Evolutionary conservation across 2,888 invertebrate species (phyloP).

Genomic region (Mesoligia furuncula): DNA sequence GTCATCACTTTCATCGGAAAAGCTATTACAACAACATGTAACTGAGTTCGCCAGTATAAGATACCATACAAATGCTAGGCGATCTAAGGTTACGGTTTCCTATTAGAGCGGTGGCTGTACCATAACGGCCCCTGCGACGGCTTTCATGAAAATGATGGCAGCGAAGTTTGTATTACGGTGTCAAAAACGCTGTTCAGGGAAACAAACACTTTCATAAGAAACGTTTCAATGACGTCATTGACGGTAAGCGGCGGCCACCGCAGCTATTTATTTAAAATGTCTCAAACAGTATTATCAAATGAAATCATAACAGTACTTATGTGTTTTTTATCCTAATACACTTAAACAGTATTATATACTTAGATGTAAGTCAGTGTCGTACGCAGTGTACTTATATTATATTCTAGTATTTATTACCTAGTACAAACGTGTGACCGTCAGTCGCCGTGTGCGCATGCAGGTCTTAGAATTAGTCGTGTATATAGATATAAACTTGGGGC

Average conservation of each 20-base stretch:
- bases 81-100: no score
- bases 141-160: not conserved
- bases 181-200: not conserved
- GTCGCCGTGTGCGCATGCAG: constrained; percentile 33
- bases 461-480: constrained; percentile 31
- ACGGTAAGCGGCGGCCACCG: not conserved
- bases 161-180: not conserved
- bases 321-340: constrained; percentile 39
- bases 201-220: not conserved
- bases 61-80: not conserved
- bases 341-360: constrained; percentile 63
- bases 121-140: not conserved
- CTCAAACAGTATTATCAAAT: not conserved
- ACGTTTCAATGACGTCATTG: not conserved
- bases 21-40: not conserved
- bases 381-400: constrained; percentile 54
- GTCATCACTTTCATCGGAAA: no score
- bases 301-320: constrained; percentile 12
- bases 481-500: constrained; percentile 15
- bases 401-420: constrained; percentile 56
- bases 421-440: constrained; percentile 33
- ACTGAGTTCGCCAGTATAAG: not conserved
- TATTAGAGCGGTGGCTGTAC: not conserved
- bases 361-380: constrained; percentile 59
- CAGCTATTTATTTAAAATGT: no score